Evolutionary conservation across 2,888 invertebrate species (phyloP).

Genomic region (Actias luna): DNA sequence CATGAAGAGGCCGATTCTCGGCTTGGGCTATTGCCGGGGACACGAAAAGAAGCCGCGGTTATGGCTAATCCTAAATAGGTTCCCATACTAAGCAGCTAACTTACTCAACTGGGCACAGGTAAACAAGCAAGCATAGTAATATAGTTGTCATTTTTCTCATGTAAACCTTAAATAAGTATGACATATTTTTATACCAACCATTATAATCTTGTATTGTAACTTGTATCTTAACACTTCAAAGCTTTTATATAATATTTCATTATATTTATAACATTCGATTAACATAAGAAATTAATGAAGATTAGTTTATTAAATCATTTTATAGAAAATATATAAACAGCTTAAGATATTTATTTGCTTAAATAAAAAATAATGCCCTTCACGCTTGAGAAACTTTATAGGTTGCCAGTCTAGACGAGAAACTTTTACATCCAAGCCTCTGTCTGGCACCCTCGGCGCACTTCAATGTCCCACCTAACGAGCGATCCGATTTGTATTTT

Average conservation of each 20-base stretch:
- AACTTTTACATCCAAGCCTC: slow-evolving; percentile 2
- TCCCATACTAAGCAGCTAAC: no score
- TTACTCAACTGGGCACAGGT: no score
- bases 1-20: no score
- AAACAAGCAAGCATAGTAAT: no score
- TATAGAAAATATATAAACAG: neutral
- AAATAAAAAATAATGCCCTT: slow-evolving; percentile 36
- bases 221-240: no score
- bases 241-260: neutral
- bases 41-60: no score
- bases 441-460: slow-evolving; percentile 6
- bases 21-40: no score
- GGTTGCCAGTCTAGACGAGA: slow-evolving; percentile 47
- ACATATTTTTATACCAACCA: no score
- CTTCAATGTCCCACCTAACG: neutral
- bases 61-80: no score
- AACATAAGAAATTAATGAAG: neutral
- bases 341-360: neutral
- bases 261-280: neutral
- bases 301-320: neutral
- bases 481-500: slow-evolving; percentile 24
- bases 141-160: no score
- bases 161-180: no score
- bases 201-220: no score
- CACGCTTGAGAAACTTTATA: slow-evolving; percentile 46